Evolutionary conservation across 2,888 invertebrate genomes (phyloP).

Genomic region (Caenorhabditis auriculariae): DNA sequence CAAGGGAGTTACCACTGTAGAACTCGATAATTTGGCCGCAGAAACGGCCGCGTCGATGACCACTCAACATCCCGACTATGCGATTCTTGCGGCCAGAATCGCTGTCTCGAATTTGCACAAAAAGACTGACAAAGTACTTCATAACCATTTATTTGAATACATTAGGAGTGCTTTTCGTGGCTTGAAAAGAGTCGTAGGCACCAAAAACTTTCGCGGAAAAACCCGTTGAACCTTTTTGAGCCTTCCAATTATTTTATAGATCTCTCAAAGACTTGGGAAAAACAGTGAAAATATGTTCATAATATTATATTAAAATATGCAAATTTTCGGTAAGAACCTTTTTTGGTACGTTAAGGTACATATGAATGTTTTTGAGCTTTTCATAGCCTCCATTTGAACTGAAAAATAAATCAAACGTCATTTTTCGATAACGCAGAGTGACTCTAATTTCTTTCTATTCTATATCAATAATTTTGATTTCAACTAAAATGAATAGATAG

Average conservation of each 20-base stretch:
- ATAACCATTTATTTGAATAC: too few relatives aligned
- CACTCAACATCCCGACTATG: constrained; percentile 95
- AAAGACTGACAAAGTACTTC: constrained; percentile 84
- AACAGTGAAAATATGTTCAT: too few relatives aligned
- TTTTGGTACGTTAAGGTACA: too few relatives aligned
- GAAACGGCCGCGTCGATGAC: constrained; percentile 99
- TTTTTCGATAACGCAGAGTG: not conserved
- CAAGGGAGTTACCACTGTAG: constrained; percentile 92
- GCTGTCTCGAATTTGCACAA: constrained; percentile 97
- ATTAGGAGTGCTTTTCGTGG: not conserved
- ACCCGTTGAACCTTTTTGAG: not conserved
- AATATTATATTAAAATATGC: too few relatives aligned
- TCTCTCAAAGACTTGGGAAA: too few relatives aligned
- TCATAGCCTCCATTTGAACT: too few relatives aligned
- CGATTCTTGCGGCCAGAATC: constrained; percentile 74
- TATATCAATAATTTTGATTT: not conserved
- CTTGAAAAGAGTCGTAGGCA: not conserved
- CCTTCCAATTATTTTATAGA: not conserved
- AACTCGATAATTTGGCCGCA: constrained; percentile 94
- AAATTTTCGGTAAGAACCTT: too few relatives aligned
- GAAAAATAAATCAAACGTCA: not conserved
- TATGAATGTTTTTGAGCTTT: too few relatives aligned
- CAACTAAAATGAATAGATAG: too few relatives aligned
- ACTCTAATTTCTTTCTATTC: not conserved
- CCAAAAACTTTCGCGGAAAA: too few relatives aligned